Percentiles rank a stretch among this genome's conserved stretches.
Conservation (phyloP, 2,888 invertebrate genomes). For the Raillietiella orientalis region DNA sequence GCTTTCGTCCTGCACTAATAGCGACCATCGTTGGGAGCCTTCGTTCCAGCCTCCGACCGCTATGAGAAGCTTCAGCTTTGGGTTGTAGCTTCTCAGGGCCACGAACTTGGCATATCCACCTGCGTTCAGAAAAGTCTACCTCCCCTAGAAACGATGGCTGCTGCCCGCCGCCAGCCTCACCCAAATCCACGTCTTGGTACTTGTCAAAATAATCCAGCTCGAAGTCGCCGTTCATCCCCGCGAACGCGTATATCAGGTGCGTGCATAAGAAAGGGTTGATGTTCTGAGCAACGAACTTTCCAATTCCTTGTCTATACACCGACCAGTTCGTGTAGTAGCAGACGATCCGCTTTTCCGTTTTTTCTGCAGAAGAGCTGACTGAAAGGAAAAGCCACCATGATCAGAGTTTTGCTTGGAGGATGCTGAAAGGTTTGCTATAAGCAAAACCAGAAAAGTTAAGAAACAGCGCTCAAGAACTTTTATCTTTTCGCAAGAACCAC, state of each 20-base stretch:
- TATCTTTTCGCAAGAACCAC: too few species aligned
- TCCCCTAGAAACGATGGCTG: too few species aligned
- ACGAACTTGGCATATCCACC: slow-evolving; percentile 82
- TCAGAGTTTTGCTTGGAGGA: too few species aligned
- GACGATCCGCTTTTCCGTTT: slow-evolving; percentile 23
- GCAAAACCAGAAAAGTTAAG: too few species aligned
- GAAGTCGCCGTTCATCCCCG: slow-evolving; percentile 67
- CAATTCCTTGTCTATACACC: slow-evolving; percentile 38
- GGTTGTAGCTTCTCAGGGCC: slow-evolving; percentile 69
- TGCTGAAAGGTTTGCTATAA: too few species aligned
- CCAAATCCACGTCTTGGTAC: slow-evolving; percentile 82
- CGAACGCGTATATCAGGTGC: slow-evolving; percentile 71
- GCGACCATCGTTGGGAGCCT: slow-evolving; percentile 55
- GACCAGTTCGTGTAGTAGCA: slow-evolving; percentile 87
- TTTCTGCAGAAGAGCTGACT: too few species aligned
- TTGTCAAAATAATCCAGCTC: slow-evolving; percentile 71
- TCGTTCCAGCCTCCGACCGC: slow-evolving; percentile 89
- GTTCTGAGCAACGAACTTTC: slow-evolving; percentile 68
- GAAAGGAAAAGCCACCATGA: too few species aligned
- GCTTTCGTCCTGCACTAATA: slow-evolving; percentile 46
- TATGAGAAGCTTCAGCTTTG: slow-evolving; percentile 54
- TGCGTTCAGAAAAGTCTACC: slow-evolving; percentile 11
- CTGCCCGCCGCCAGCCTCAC: too few species aligned
- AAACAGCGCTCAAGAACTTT: too few species aligned
- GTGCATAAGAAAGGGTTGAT: slow-evolving; percentile 82